A percentile compares a stretch with the other conserved stretches of the same genome.
Evolutionary conservation across 2,888 invertebrate genomes (phyloP).

Genomic region (Himalopsyche japonica): DNA sequence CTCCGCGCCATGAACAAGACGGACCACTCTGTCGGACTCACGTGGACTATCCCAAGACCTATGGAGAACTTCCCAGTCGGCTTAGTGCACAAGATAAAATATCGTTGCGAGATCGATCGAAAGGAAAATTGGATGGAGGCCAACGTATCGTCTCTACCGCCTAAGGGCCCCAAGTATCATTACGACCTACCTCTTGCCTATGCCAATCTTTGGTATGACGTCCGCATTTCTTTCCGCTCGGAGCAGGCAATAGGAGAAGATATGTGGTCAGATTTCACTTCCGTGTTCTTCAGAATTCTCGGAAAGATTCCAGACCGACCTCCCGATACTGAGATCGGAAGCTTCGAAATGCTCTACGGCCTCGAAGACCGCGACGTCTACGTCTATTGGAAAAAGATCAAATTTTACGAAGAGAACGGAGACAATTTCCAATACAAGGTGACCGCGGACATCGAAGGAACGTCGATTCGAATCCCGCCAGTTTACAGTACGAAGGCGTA

Average conservation of each 20-base stretch:
- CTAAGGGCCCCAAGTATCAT: constrained; percentile 47
- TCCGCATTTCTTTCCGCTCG: constrained; percentile 70
- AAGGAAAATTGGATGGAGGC: constrained; percentile 54
- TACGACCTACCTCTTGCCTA: constrained; percentile 60
- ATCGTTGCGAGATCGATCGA: constrained; percentile 56
- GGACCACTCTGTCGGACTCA: constrained; percentile 45
- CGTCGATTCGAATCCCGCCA: constrained; percentile 47
- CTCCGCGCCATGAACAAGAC: constrained; percentile 14
- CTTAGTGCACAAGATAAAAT: constrained; percentile 55
- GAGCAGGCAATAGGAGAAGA: constrained; percentile 53
- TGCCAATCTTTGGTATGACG: constrained; percentile 71
- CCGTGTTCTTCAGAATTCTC: constrained; percentile 63
- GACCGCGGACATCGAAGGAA: constrained; percentile 52
- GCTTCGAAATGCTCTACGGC: constrained; percentile 67
- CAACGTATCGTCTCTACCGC: constrained; percentile 47
- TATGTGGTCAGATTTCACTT: constrained; percentile 72
- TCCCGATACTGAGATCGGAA: constrained; percentile 72
- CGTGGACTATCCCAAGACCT: constrained; percentile 55
- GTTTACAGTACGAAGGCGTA: constrained; percentile 51
- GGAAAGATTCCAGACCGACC: constrained; percentile 66
- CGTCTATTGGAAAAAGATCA: constrained; percentile 80
- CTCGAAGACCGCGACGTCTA: constrained; percentile 64
- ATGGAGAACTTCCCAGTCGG: constrained; percentile 58
- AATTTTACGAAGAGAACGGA: constrained; percentile 71
- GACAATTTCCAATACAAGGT: constrained; percentile 73